phyloP scores from a whole-genome alignment of 2,888 invertebrate genomes.

The Eudemis profundana region DNA sequence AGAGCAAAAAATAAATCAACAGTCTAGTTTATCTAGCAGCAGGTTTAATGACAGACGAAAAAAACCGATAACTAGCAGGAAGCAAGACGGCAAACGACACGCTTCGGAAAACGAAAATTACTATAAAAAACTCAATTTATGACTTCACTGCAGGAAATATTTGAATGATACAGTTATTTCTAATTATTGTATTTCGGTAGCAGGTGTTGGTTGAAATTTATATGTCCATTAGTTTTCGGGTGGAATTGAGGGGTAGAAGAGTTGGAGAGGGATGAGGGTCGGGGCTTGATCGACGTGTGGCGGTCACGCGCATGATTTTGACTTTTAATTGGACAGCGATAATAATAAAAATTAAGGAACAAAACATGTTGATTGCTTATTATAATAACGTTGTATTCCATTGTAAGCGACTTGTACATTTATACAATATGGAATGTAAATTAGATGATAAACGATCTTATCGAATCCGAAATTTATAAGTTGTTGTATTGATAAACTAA shows the following conservation, averaged over 20 bases:
- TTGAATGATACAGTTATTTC: conserved; percentile 62
- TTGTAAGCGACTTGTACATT: conserved; percentile 9
- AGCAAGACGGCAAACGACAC: conserved; percentile 39
- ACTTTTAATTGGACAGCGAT: conserved; percentile 38
- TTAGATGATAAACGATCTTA: conserved; percentile 11
- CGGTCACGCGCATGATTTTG: conserved; percentile 41
- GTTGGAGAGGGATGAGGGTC: conserved; percentile 54
- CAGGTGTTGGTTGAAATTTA: conserved; percentile 75
- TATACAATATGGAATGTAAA: conserved; percentile 17
- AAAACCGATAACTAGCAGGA: conserved; percentile 27
- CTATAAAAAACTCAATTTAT: conserved; percentile 53
- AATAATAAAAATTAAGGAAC: conserved; percentile 39
- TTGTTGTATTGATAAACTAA: background rate
- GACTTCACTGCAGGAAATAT: conserved; percentile 55
- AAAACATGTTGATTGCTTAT: conserved; percentile 37
- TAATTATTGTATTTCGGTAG: conserved; percentile 70
- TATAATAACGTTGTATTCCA: conserved; percentile 20
- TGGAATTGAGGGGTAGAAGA: conserved; percentile 46
- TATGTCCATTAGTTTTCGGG: conserved; percentile 71
- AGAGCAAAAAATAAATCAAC: conserved; percentile 17
- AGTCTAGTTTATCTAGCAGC: conserved; percentile 12
- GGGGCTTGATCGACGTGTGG: conserved; percentile 51
- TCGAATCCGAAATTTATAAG: background rate
- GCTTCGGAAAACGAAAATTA: conserved; percentile 30
- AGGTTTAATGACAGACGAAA: conserved; percentile 29